phyloP scores from a whole-genome alignment of 1,140 invertebrate genomes.

The Maniola jurtina region DNA sequence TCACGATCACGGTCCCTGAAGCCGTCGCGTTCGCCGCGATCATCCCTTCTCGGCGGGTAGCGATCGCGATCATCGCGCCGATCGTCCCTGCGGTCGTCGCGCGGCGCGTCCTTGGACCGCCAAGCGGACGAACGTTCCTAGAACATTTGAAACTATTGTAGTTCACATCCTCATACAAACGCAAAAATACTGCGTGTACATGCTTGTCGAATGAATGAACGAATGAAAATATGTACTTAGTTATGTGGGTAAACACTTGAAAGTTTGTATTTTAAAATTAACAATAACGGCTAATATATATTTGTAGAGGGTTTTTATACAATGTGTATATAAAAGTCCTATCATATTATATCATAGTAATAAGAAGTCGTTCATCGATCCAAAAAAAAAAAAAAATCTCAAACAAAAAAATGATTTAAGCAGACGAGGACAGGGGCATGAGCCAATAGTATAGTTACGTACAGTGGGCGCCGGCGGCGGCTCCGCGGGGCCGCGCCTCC shows the following conservation, averaged over 20 bases:
- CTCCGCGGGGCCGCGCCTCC: conserved; percentile 58
- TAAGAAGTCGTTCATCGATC: too few relatives aligned
- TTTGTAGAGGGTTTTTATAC: too few relatives aligned
- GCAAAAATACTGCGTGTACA: too few relatives aligned
- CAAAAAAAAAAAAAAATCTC: background rate
- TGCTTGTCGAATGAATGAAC: too few relatives aligned
- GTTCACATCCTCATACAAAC: too few relatives aligned
- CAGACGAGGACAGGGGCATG: too few relatives aligned
- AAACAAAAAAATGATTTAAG: background rate
- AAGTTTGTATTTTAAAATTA: too few relatives aligned
- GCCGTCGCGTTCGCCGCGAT: conserved; percentile 28
- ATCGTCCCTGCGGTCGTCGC: conserved; percentile 36
- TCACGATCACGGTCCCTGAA: conserved; percentile 36
- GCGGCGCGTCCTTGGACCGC: conserved; percentile 56
- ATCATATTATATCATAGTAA: too few relatives aligned
- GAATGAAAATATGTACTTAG: too few relatives aligned
- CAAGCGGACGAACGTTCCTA: conserved; percentile 64
- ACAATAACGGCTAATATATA: too few relatives aligned
- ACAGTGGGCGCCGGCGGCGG: conserved; percentile 53
- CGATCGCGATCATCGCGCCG: conserved; percentile 29
- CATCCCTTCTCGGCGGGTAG: conserved; percentile 41
- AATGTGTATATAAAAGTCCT: too few relatives aligned
- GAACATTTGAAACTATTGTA: background rate
- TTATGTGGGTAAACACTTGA: too few relatives aligned
- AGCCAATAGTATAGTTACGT: conserved; percentile 29